Conservation (phyloP, 2,113 vertebrate species). For the Urocolius indicus region DNA sequence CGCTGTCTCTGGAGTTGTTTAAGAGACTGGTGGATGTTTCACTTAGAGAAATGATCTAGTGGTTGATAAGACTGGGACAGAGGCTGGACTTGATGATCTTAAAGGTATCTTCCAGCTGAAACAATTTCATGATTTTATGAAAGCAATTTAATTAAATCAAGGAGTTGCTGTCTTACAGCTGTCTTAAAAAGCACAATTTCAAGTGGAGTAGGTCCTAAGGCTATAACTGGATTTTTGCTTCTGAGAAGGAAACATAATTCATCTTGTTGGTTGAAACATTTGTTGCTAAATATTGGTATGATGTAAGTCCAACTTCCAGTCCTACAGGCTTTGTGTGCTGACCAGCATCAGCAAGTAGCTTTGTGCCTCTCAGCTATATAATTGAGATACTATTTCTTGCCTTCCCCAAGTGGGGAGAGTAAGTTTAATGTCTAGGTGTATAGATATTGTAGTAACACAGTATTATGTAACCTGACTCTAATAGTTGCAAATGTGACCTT, state of each 20-base stretch:
- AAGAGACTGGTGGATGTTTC: too few relatives aligned
- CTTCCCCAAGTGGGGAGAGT: background rate
- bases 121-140: too few relatives aligned
- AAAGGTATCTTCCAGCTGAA: too few relatives aligned
- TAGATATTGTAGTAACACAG: background rate
- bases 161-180: background rate
- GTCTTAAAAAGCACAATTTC: background rate
- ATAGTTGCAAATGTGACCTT: background rate
- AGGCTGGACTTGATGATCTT: too few relatives aligned
- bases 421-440: background rate
- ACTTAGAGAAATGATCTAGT: too few relatives aligned
- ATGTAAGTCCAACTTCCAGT: background rate
- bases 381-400: background rate
- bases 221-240: background rate
- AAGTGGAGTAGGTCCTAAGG: background rate
- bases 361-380: background rate
- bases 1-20: too few relatives aligned
- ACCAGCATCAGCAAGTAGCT: background rate
- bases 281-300: background rate
- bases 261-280: background rate
- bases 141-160: constrained; percentile 23
- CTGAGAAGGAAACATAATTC: background rate
- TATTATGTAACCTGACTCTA: background rate
- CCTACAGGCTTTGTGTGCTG: background rate
- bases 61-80: too few relatives aligned